A percentile compares a stretch with the other conserved stretches of the same genome.
Evolutionary conservation across 2,797 vertebrate genomes (phyloP).

Genomic region (Phylloscopus collybita): DNA sequence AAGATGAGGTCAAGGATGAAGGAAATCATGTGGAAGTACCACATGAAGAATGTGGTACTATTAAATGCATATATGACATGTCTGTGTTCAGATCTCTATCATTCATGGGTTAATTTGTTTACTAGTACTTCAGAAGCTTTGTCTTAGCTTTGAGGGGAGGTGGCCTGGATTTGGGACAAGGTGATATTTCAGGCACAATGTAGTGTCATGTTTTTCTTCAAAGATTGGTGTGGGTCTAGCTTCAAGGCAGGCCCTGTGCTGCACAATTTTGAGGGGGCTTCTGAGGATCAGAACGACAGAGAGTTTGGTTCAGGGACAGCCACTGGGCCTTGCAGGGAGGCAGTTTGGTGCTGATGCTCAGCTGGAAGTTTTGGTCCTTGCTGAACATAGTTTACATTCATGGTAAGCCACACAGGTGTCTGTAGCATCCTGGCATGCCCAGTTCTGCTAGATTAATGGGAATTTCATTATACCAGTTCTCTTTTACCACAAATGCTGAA

Average conservation of each 20-base stretch:
- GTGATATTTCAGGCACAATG: background rate
- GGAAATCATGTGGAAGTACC: background rate
- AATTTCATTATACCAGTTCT: background rate
- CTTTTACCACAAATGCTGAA: background rate
- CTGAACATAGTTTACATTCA: background rate
- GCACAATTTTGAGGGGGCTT: background rate
- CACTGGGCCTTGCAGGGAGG: background rate
- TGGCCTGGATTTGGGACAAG: background rate
- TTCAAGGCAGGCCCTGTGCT: background rate
- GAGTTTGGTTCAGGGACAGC: background rate
- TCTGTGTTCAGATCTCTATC: background rate
- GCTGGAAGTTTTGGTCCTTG: background rate
- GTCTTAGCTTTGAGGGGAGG: background rate
- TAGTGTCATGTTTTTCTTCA: background rate
- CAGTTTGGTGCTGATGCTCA: background rate
- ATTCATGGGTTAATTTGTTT: background rate
- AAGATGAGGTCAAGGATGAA: background rate
- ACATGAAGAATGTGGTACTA: background rate
- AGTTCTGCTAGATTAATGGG: background rate
- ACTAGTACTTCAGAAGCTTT: background rate
- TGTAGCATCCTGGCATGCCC: background rate
- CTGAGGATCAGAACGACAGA: background rate
- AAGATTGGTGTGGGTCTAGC: background rate
- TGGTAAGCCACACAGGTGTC: rapidly evolving
- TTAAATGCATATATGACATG: background rate